Conservation (phyloP, 1,140 invertebrate genomes). For the Lepidurus apus region DNA sequence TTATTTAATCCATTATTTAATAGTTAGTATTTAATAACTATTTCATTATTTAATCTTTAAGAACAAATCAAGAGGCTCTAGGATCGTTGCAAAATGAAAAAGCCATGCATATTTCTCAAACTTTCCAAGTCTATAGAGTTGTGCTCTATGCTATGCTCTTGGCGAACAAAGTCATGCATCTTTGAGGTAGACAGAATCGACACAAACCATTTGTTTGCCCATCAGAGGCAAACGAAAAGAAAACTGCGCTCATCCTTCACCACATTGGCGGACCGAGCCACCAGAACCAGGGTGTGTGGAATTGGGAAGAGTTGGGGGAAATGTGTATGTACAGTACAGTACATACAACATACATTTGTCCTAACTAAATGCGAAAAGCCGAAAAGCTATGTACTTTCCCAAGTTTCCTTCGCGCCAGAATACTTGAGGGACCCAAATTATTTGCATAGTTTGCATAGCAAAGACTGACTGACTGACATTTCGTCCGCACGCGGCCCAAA, state of each 20-base stretch:
- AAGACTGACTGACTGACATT: no score
- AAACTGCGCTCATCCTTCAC: not conserved
- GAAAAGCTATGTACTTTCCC: not conserved
- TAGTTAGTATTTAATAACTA: no score
- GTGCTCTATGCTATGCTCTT: not conserved
- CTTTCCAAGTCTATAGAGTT: not conserved
- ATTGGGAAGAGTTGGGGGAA: no score
- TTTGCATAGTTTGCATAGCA: not conserved
- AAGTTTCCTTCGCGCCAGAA: not conserved
- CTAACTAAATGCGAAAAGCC: no score
- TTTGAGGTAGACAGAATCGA: not conserved
- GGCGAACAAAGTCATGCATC: conserved; percentile 4
- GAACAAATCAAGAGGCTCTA: no score
- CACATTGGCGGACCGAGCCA: not conserved
- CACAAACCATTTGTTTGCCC: not conserved
- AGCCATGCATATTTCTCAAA: not conserved
- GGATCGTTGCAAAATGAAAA: no score
- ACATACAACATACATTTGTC: no score
- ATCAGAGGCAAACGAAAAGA: not conserved
- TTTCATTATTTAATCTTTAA: no score
- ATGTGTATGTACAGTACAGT: no score
- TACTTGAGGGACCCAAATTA: not conserved
- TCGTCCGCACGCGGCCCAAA: not conserved
- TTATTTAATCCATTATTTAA: no score
- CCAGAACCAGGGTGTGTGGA: no score